Evolutionary conservation across 2,113 vertebrate genomes (phyloP).

Genomic region (Rhabdomys dilectus): DNA sequence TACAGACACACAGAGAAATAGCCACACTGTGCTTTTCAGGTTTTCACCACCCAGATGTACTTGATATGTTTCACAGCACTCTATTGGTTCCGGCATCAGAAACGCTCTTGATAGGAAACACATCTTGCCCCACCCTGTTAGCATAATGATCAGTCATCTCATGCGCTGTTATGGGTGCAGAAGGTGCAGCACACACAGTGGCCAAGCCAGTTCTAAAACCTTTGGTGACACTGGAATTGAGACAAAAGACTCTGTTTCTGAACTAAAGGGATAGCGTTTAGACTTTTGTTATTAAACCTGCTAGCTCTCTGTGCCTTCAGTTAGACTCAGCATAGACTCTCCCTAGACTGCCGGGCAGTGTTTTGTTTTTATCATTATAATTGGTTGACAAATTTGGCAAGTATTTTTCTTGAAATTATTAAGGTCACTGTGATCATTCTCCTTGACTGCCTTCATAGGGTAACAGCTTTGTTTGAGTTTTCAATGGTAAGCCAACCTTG

Average conservation of each 20-base stretch:
- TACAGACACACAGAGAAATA: neutral
- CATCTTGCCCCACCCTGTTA: neutral
- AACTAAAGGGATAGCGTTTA: neutral
- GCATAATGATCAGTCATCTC: no score
- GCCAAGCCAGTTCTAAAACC: no score
- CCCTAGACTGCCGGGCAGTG: neutral
- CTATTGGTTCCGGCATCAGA: neutral
- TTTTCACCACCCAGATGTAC: neutral
- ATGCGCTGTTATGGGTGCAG: neutral
- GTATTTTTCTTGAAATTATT: neutral
- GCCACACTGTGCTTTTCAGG: no score
- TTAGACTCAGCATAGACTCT: neutral
- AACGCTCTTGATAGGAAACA: neutral
- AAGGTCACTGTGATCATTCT: neutral
- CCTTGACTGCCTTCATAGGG: neutral
- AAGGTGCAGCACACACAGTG: no score
- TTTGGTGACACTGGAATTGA: neutral
- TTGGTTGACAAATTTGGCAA: neutral
- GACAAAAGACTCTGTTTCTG: neutral
- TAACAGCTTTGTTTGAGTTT: neutral
- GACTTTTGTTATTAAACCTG: neutral
- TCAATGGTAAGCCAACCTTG: neutral
- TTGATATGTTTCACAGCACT: neutral
- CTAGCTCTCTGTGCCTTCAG: neutral
- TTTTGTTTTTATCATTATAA: neutral